phyloP scores from a whole-genome alignment of 2,113 vertebrate genomes.

The Axis porcinus region DNA sequence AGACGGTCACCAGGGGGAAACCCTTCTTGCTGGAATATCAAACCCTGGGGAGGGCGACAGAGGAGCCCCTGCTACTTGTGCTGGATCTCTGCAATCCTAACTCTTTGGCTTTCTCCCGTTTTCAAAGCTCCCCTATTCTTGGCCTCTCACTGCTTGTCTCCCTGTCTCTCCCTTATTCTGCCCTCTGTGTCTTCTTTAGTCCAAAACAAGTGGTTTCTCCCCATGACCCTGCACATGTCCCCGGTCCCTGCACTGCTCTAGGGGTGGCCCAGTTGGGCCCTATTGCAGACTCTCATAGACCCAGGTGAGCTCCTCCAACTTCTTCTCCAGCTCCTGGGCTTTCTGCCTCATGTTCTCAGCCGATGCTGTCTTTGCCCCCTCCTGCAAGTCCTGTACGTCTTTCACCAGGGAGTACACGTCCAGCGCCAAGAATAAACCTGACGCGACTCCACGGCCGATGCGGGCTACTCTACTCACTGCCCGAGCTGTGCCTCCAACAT shows the following conservation, averaged over 20 bases:
- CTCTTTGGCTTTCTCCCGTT: not conserved
- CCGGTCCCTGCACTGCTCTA: accelerated
- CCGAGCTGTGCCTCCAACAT: not conserved
- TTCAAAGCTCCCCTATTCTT: not conserved
- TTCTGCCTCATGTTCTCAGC: not conserved
- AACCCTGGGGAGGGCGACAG: accelerated
- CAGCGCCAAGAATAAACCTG: accelerated
- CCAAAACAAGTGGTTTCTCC: not conserved
- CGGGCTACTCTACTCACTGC: not conserved
- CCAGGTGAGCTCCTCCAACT: not conserved
- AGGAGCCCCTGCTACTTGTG: too few relatives aligned
- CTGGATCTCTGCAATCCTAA: accelerated
- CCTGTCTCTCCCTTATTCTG: too few relatives aligned
- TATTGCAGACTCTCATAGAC: not conserved
- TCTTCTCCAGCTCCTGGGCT: not conserved
- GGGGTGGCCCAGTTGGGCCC: accelerated
- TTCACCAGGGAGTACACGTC: not conserved
- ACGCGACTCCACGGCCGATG: accelerated
- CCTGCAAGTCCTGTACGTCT: not conserved
- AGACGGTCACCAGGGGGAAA: not conserved
- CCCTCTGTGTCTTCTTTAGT: not conserved
- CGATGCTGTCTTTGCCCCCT: not conserved
- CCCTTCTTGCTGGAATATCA: not conserved
- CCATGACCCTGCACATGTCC: accelerated
- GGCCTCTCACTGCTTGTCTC: not conserved